Evolutionary conservation across 2,113 vertebrate species (phyloP), one percentile per base, ranked within the genome.

Genomic region (Oreocharis arfaki): DNA sequence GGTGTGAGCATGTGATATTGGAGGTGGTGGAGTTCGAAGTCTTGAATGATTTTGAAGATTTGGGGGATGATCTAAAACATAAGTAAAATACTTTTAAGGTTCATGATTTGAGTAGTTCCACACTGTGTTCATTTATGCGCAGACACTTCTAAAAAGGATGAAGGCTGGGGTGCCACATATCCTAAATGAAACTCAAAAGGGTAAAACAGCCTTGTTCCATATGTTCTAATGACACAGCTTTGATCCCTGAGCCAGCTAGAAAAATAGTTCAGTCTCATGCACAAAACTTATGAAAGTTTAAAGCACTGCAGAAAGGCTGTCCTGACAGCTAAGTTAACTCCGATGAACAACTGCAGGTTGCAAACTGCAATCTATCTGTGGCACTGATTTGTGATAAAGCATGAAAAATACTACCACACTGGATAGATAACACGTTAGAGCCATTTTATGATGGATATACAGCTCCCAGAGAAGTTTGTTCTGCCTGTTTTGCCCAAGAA

Each of bases 41-140:
- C 99, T 98, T 21, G 99, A 97, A 95, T 99, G 99, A 96, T 99
- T 99, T 95, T 99, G 99, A 97, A 99, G 98, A 84, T 97, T 98
- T 33, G 98, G 85, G 46, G 98, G 99, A 98, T 99, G 98, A 97
- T 98, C 98, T 97, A 63, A 79, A 92, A 96, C 17, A 93, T 21
- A 98, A 90, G 41, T 7, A 49, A 88, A 95, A 65, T 35, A 74
- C 32, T 49, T 60, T 63, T 60, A 63, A 75, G 44, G 35, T 53
- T 86, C 3, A 26, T 26, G 37, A 55, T 53, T 57, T 35, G 11
- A 83, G 41, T 37, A 50, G 19, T 28, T 87, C 27, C 50, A 30
- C 8, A 33, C 28, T n/a, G 55, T 5, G 6, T 6, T 60, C 20
- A 46, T 49, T 81, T 68, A 22, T 20, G 30, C 8, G 28, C 35